Evolutionary conservation across 2,797 vertebrate genomes (phyloP), one percentile per base, ranked within the genome.

Genomic region (Pampus argenteus): DNA sequence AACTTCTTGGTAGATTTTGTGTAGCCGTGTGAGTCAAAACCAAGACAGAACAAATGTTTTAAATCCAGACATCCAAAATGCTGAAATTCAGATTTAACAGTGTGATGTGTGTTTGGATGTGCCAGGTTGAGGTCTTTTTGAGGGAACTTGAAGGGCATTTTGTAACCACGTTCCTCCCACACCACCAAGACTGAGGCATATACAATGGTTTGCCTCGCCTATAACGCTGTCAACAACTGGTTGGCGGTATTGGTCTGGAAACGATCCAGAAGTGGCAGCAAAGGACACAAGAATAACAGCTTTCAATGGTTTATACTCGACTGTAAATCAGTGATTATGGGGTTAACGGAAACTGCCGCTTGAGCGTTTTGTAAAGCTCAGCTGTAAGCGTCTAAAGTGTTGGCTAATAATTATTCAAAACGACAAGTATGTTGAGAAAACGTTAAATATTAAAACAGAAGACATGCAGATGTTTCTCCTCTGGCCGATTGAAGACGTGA

Each of bases 31-130:
- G 5, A 52, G 17, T 9, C 31, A 22, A 61, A 76, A 71, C 29
- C 15, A 58, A 5, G 42, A 69, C 44, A 79, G 17, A 82, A 73
- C 68, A 76, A 87, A 79, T n/a, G n/a, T n/a, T n/a, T n/a, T n/a
- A n/a, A n/a, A n/a, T n/a, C n/a, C n/a, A n/a, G n/a, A n/a, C n/a
- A n/a, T n/a, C n/a, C 50, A 49, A 71, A 73, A 40, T 25, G 5
- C 13, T 62, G 18, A 58, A 55, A 79, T 63, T 72, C 31, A 56
- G 47, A 59, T 52, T 45, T 8, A 64, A 44, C 20, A 42, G 13
- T 17, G 15, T 26, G 44, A 20, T 10, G 42, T 42, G 20, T 49
- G 54, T 59, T 65, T 58, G 40, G 25, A 81, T 79, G 68, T 76
- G 61, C 69, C 60, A 1, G 3, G 31, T 29, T 58, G 64, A 61